Conservation (phyloP, 2,888 invertebrate genomes). For the Microctonus brassicae region DNA sequence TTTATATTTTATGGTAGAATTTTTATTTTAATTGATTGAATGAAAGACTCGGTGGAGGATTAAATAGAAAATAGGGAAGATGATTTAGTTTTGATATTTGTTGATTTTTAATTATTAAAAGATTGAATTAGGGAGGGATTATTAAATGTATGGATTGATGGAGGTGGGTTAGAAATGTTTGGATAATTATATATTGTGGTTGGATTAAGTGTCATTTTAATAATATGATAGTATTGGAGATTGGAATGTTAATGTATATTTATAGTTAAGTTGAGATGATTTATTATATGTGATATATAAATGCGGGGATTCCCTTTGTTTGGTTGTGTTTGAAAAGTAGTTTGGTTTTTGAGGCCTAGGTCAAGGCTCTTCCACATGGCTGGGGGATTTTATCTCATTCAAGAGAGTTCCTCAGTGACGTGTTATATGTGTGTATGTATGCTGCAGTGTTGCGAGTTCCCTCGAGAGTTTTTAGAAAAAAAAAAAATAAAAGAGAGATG, state of each 20-base stretch:
- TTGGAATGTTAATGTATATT: not conserved
- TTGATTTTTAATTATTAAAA: too few relatives aligned
- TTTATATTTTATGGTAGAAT: not conserved
- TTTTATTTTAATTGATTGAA: too few relatives aligned
- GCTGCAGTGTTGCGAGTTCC: not conserved
- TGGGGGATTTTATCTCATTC: slow-evolving; percentile 11
- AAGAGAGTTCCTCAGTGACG: not conserved
- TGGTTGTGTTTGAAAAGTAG: not conserved
- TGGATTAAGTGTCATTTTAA: not conserved
- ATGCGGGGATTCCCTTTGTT: slow-evolving; percentile 21
- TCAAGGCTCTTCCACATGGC: slow-evolving; percentile 22
- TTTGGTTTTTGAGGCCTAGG: slow-evolving; percentile 14
- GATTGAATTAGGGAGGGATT: not conserved
- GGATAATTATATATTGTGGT: not conserved
- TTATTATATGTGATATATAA: too few relatives aligned
- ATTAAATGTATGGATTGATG: too few relatives aligned
- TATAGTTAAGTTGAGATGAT: too few relatives aligned
- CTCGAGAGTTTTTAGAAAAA: not conserved
- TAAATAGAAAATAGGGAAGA: too few relatives aligned
- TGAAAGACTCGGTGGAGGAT: too few relatives aligned
- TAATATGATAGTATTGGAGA: not conserved
- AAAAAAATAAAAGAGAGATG: not conserved
- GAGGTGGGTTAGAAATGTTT: not conserved
- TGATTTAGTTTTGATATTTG: too few relatives aligned
- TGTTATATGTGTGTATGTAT: too few relatives aligned